Evolutionary conservation across 2,113 vertebrate genomes (phyloP), one percentile per base, ranked within the genome.

Genomic region (Pterocles gutturalis): DNA sequence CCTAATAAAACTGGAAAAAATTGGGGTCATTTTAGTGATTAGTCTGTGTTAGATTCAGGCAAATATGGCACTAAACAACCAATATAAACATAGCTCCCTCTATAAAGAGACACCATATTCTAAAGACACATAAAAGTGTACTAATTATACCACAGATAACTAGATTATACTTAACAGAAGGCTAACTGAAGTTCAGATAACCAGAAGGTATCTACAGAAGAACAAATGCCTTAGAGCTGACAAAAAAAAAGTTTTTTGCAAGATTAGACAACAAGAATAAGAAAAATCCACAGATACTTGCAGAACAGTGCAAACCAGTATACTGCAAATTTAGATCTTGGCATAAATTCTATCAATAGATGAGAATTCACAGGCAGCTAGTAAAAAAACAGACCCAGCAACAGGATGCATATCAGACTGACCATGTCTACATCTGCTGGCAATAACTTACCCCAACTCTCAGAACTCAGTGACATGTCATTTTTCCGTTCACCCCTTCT

Each of bases 351-450:
- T 67, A 34, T 60, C 76, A 89, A 58, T 7, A 61, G 45, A 89
- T 60, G 64, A 46, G 15, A 93, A 83, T 49, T 89, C 79, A 70
- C 60, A 92, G 20, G 49, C 72, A 58, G 62, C 17, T 36, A 75
- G 41, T 45, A 78, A 38, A 89, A 75, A 62, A 90, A 28, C 41
- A 87, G 76, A 93, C 11, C 12, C 22, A 91, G 83, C 31, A 95
- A 94, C 76, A 92, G 87, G 93, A 91, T 78, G 66, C 3, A 3
- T 54, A 81, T 28, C 72, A 94, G 86, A 95, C 87, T 87, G 83
- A 84, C 89, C 94, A 83, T 3, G 71, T 84, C 77, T 89, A n/a
- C 34, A 89, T 81, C 69, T 87, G 94, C 83, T 64, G 65, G 60
- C 83, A 96, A 29, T 70, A 94, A 70, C 34, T 41, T 10, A 83